Evolutionary conservation across 2,888 invertebrate species (phyloP).

Genomic region (Sesia bembeciformis): DNA sequence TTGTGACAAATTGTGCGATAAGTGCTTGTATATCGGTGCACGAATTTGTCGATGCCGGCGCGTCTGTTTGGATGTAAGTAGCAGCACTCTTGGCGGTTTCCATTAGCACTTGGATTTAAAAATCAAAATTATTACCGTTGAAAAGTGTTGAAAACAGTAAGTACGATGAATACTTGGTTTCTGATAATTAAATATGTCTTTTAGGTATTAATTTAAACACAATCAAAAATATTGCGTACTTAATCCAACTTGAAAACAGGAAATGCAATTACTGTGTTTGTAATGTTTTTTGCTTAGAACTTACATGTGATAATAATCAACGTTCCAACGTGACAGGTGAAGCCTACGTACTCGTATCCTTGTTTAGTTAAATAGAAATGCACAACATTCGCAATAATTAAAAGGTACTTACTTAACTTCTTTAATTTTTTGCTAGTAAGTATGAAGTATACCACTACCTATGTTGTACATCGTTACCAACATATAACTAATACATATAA

Average conservation of each 20-base stretch:
- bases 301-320: background rate
- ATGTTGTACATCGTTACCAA: background rate
- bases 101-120: background rate
- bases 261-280: background rate
- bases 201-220: too few relatives aligned
- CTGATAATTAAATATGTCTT: too few relatives aligned
- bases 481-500: background rate
- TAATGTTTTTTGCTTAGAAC: background rate
- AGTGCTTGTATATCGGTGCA: conserved; percentile 39
- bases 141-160: too few relatives aligned
- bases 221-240: too few relatives aligned
- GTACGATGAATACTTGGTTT: too few relatives aligned
- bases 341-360: background rate
- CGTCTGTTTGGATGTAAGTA: background rate
- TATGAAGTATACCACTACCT: background rate
- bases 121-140: background rate
- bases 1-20: conserved; percentile 68
- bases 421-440: background rate
- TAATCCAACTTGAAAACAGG: background rate
- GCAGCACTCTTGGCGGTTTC: background rate
- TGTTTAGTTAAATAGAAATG: background rate
- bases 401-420: background rate
- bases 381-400: background rate
- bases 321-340: background rate
- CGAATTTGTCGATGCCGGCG: conserved; percentile 20